Conservation (phyloP, 2,113 vertebrate species). For the Podarcis raffonei region DNA sequence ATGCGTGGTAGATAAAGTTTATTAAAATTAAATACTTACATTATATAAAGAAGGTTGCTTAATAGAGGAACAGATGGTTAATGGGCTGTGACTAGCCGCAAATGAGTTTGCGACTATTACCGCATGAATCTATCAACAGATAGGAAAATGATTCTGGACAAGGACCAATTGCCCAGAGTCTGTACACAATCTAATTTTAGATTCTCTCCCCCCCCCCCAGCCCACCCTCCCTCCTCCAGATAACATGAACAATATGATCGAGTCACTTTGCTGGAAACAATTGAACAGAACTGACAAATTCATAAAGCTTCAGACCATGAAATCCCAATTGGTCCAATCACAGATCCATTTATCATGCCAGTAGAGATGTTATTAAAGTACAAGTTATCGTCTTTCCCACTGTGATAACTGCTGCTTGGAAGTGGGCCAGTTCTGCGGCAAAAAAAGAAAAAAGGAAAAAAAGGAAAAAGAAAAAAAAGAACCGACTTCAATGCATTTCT, state of each 20-base stretch:
- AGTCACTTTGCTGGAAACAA: constrained; percentile 64
- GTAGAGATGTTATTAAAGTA: constrained; percentile 41
- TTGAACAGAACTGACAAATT: constrained; percentile 68
- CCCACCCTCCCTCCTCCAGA: neutral
- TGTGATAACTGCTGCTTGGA: constrained; percentile 41
- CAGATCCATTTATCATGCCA: constrained; percentile 57
- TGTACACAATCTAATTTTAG: constrained; percentile 66
- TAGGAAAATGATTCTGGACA: constrained; percentile 63
- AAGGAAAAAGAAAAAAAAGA: constrained; percentile 25
- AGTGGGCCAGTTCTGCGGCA: constrained; percentile 32
- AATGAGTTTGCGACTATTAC: constrained; percentile 60
- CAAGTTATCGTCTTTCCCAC: constrained; percentile 29
- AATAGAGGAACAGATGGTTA: constrained; percentile 70
- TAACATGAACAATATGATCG: constrained; percentile 53
- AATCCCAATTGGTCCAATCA: constrained; percentile 62
- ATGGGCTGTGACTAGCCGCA: constrained; percentile 68
- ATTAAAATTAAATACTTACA: constrained; percentile 69
- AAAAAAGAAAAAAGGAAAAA: no score
- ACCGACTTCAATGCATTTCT: constrained; percentile 21
- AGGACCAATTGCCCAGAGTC: constrained; percentile 52
- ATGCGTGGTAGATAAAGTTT: constrained; percentile 58
- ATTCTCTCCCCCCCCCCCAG: constrained; percentile 35
- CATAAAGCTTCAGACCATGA: constrained; percentile 64
- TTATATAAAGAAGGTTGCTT: constrained; percentile 62
- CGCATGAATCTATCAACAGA: constrained; percentile 63